phyloP scores from a whole-genome alignment of 2,113 vertebrate genomes.

The Campylorhamphus procurvoides region DNA sequence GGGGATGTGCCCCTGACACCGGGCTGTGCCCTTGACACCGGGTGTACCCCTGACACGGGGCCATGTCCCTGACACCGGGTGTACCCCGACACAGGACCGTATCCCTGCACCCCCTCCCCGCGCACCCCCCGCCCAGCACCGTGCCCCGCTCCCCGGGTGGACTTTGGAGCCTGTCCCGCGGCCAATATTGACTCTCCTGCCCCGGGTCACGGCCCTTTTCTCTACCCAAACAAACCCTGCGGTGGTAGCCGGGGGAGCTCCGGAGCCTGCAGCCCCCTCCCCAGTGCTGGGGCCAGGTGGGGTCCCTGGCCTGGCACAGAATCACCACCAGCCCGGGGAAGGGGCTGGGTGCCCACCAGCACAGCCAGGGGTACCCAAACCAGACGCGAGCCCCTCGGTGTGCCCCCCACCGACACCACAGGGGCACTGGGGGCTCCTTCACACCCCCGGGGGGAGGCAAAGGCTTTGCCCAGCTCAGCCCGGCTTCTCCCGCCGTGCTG shows the following conservation, averaged over 20 bases:
- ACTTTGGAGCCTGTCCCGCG: neutral
- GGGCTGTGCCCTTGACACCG: no score
- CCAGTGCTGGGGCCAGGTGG: rapidly evolving
- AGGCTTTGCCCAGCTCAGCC: neutral
- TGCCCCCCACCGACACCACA: rapidly evolving
- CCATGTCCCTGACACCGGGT: neutral
- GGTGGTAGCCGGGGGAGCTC: neutral
- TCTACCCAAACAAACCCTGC: neutral
- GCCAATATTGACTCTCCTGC: constrained; percentile 21
- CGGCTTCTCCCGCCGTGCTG: rapidly evolving
- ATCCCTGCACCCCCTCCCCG: neutral
- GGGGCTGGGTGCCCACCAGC: neutral
- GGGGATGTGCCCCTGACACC: no score
- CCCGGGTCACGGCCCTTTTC: neutral
- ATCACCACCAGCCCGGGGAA: neutral
- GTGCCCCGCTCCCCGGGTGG: rapidly evolving
- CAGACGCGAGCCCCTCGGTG: rapidly evolving
- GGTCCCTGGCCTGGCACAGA: neutral
- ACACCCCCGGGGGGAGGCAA: rapidly evolving
- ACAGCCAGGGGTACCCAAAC: neutral
- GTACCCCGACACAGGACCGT: rapidly evolving
- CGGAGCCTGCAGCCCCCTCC: neutral
- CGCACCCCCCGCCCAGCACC: neutral
- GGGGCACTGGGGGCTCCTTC: neutral
- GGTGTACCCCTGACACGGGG: no score